These are phyloP conservation scores for Pemphigus obesinymphae DNA, from an alignment of 1,140 invertebrate species.

Conservation along the genomic window DNA sequence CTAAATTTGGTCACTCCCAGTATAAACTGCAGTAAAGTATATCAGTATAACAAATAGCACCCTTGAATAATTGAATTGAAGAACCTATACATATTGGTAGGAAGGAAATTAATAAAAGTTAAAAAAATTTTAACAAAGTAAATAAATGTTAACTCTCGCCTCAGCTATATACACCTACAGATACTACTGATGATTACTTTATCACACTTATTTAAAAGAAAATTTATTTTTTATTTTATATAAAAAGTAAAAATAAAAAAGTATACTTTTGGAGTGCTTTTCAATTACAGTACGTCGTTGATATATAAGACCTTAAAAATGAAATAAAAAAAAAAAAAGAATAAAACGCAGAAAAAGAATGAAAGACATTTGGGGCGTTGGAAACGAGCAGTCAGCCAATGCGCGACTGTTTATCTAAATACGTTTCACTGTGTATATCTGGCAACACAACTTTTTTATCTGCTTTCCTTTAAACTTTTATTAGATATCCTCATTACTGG, in stretches of 20 bases:
- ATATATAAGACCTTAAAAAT: slow-evolving; percentile 33
- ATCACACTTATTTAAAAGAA: slow-evolving; percentile 28
- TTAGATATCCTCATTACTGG: slow-evolving; percentile 48
- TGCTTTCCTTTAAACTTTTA: slow-evolving; percentile 46
- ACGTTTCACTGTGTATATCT: slow-evolving; percentile 37
- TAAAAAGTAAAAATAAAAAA: slow-evolving; percentile 17
- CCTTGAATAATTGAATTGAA: no score
- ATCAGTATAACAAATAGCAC: no score
- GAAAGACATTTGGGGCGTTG: slow-evolving; percentile 35
- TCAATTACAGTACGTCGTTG: slow-evolving; percentile 30
- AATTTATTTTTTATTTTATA: background rate
- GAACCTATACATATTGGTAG: no score
- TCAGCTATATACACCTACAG: no score
- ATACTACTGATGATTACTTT: background rate
- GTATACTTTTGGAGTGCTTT: slow-evolving; percentile 26
- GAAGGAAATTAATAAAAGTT: background rate
- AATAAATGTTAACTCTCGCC: background rate
- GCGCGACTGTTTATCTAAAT: slow-evolving; percentile 38
- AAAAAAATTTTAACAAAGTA: background rate
- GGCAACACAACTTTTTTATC: slow-evolving; percentile 42
- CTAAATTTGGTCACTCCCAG: no score
- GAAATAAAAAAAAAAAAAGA: slow-evolving; percentile 25
- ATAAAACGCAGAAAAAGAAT: slow-evolving; percentile 15
- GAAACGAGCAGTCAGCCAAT: slow-evolving; percentile 35
- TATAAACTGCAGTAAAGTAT: no score